Percentiles rank a stretch among this genome's conserved stretches.
These are phyloP conservation scores for Amphiprion clarkii DNA, from an alignment of 2,797 vertebrate species.

Conservation along the genomic window DNA sequence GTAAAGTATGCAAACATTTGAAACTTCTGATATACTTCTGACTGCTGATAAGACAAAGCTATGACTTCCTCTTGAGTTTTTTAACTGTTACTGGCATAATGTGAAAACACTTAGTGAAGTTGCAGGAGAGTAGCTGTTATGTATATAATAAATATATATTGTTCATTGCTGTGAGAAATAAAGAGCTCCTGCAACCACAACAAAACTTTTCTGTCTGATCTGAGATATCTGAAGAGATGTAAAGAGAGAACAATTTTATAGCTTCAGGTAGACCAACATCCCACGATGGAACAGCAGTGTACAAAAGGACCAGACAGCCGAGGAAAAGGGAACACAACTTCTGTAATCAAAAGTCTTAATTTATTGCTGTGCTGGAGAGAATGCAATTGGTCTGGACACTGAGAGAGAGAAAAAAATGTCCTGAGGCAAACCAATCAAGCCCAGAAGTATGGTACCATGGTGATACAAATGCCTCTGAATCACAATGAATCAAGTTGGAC, in stretches of 20 bases:
- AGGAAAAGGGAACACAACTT: conserved; percentile 42
- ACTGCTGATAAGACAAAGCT: neutral
- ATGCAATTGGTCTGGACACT: conserved; percentile 50
- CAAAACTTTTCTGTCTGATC: neutral
- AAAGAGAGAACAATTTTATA: neutral
- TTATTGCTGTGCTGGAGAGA: conserved; percentile 40
- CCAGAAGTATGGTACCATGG: conserved; percentile 36
- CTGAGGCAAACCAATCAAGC: conserved; percentile 69
- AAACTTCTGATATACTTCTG: neutral
- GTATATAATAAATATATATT: neutral
- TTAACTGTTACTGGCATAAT: neutral
- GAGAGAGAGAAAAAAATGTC: conserved; percentile 43
- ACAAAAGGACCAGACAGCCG: conserved; percentile 12
- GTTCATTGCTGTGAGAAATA: neutral
- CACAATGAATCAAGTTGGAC: conserved; percentile 80
- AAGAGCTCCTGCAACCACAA: no score
- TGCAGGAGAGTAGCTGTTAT: neutral
- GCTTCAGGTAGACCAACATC: conserved; percentile 25
- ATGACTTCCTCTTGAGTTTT: neutral
- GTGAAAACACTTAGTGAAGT: neutral
- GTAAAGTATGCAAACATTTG: neutral
- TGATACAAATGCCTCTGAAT: conserved; percentile 69
- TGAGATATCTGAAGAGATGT: neutral
- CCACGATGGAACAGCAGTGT: conserved; percentile 5
- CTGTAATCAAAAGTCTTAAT: conserved; percentile 66